Base-by-base conservation (phyloP, 2,113 vertebrate species). In the Osmerus eperlanus region DNA sequence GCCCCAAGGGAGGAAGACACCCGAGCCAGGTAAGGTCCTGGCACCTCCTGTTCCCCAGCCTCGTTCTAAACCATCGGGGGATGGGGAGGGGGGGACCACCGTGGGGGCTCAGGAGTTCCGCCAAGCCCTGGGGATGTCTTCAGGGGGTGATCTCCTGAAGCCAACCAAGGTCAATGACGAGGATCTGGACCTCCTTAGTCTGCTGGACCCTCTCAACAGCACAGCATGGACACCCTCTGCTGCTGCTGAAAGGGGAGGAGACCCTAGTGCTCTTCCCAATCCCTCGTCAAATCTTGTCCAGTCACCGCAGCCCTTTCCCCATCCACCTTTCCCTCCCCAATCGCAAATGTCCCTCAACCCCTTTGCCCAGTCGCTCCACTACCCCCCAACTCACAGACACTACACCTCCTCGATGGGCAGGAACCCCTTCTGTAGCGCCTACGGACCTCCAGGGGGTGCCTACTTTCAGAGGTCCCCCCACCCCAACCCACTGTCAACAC, bases 1-100 rank as follows among this genome's bases (percentile, higher is more conserved):
- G 3, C 97, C 97, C 0, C 97, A 98, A 2, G 96, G 95, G 19
- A 93, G 94, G 65, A 99, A 95, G 88, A 96, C 96, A 0, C 94
- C 96, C 0, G 95, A 98, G 66, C 88, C 95, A 54, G 94, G 96
- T 9, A 89, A 93, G 0, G 94, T 95, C 65, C 91, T 95, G 0
- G 93, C 92, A 0, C 95, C 95, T 0, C 94, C 95, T 0, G 52
- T 73, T 1, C 67, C 80, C 25, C 91, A 92, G 3, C 73, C 90
- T 9, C 90, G 94, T 21, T 66, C 87, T 65, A 96, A 93, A 83
- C 89, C 89, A 19, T 86, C 85, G 9, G 92, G n/a, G 3, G 69
- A 5, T 18, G 74, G 1, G 73, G 91, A 83, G 7, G 90, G 91
- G 32, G 65, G 86, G 80, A 76, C 54, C 4, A 80, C 77, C 65